phyloP scores from a whole-genome alignment of 2,797 vertebrate genomes.

The Syndactyla subalaris region DNA sequence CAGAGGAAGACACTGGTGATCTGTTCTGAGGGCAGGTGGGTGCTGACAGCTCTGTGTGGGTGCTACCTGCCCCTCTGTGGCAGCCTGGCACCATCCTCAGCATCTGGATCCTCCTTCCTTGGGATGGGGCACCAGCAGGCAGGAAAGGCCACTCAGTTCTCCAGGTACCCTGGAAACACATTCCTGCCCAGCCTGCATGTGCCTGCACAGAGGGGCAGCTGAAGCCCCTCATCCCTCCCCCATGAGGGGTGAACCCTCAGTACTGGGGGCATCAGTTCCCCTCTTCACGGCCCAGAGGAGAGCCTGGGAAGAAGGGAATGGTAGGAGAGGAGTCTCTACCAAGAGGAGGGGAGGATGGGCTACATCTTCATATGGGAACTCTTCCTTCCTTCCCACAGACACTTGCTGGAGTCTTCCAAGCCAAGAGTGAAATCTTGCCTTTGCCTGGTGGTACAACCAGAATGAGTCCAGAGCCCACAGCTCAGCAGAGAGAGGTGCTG shows the following conservation, averaged over 20 bases:
- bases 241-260: rapidly evolving
- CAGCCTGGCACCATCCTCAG: background rate
- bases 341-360: rapidly evolving
- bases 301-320: background rate
- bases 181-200: background rate
- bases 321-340: background rate
- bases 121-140: background rate
- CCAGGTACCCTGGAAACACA: background rate
- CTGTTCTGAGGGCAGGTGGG: background rate
- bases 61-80: background rate
- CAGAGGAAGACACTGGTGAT: background rate
- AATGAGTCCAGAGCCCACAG: background rate
- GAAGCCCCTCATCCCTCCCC: background rate
- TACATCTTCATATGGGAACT: background rate
- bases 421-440: background rate
- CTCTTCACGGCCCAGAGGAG: background rate
- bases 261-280: rapidly evolving
- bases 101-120: background rate
- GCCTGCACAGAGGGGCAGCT: background rate
- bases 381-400: background rate
- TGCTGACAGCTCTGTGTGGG: background rate
- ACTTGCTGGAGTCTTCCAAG: background rate
- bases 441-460: background rate
- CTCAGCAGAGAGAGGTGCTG: background rate
- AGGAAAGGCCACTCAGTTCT: background rate